Evolutionary conservation across 1,140 invertebrate species (phyloP).

Genomic region (Trachymyrmex cornetzi): DNA sequence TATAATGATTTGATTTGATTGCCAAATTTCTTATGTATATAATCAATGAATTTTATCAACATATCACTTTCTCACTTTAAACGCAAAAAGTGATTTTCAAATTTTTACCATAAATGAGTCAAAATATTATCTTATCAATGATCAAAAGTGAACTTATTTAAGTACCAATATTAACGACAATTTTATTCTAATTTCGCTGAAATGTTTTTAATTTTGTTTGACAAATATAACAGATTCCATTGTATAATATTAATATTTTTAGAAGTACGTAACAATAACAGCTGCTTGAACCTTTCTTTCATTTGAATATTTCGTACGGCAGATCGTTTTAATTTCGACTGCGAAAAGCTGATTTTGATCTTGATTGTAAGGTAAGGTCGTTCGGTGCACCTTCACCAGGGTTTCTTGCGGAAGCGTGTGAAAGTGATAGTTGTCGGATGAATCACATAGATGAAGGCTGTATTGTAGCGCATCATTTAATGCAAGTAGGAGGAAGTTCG

Average conservation of each 20-base stretch:
- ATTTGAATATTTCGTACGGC: not conserved
- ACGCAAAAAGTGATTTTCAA: too few relatives aligned
- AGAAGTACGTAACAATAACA: not conserved
- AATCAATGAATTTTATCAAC: not conserved
- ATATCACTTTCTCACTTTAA: too few relatives aligned
- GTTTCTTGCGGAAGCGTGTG: slow-evolving; percentile 55
- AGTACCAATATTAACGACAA: not conserved
- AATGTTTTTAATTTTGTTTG: not conserved
- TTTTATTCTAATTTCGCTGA: not conserved
- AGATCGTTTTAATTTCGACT: slow-evolving; percentile 26
- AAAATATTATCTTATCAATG: too few relatives aligned
- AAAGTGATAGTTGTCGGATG: slow-evolving; percentile 24
- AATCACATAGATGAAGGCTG: not conserved
- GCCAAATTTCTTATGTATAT: not conserved
- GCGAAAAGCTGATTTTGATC: slow-evolving; percentile 52
- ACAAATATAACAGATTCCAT: not conserved
- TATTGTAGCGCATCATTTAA: not conserved
- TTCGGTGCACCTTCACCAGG: slow-evolving; percentile 45
- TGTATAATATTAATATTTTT: not conserved
- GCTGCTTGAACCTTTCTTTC: not conserved
- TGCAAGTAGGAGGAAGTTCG: not conserved
- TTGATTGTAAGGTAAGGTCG: slow-evolving; percentile 45
- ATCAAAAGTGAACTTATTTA: too few relatives aligned
- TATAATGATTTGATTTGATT: not conserved
- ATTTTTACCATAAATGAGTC: too few relatives aligned